These are phyloP conservation scores for Ylistrum balloti DNA, from an alignment of 1,140 invertebrate genomes.

Conservation along the genomic window DNA sequence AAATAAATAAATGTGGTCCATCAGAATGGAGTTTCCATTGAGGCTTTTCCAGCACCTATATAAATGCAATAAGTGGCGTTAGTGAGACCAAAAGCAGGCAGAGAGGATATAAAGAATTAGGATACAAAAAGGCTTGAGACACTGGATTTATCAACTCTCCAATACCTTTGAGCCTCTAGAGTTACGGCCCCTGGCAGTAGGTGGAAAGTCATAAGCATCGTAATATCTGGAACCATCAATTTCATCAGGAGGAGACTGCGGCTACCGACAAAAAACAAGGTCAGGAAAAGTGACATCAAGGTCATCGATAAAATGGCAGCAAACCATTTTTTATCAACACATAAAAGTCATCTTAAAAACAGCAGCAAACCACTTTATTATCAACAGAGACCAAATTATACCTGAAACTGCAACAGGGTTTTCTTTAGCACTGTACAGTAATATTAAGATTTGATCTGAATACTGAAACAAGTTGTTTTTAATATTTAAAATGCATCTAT, in stretches of 20 bases:
- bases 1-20: not conserved
- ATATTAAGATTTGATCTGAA: not conserved
- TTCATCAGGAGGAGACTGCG: slow-evolving; percentile 49
- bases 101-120: not conserved
- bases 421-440: not conserved
- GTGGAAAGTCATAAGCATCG: slow-evolving; percentile 61
- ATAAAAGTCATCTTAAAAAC: not conserved
- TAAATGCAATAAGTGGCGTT: not conserved
- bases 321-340: not conserved
- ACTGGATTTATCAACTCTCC: not conserved
- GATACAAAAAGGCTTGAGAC: not conserved
- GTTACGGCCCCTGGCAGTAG: slow-evolving; percentile 43
- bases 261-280: slow-evolving; percentile 16
- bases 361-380: no score
- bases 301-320: not conserved
- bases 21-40: not conserved
- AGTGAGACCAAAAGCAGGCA: slow-evolving; percentile 6
- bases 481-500: not conserved
- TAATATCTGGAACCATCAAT: slow-evolving; percentile 57
- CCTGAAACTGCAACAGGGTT: not conserved
- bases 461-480: not conserved
- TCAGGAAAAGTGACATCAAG: not conserved
- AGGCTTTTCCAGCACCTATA: not conserved
- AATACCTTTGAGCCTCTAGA: slow-evolving; percentile 54
- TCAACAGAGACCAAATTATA: no score